These are phyloP conservation scores for Phrynocephalus forsythii DNA, from an alignment of 2,797 vertebrate genomes.

Conservation along the genomic window DNA sequence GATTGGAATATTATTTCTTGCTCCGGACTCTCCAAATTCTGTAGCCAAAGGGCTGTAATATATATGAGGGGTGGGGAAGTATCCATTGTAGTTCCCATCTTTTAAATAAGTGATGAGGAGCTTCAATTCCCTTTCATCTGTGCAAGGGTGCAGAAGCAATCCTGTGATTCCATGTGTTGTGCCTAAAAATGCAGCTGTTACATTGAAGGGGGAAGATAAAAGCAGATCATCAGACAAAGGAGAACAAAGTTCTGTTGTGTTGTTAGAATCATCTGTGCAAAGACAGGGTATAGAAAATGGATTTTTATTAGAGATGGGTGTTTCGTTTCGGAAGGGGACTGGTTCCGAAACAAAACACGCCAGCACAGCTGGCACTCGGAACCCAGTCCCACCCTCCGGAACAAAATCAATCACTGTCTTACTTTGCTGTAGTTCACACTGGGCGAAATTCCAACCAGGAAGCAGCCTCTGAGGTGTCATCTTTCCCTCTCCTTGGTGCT, in stretches of 20 bases:
- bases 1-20: not conserved
- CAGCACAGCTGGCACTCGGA: too few species aligned
- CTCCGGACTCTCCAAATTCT: not conserved
- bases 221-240: conserved; percentile 19
- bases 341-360: too few species aligned
- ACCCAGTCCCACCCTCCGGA: too few species aligned
- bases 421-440: too few species aligned
- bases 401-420: too few species aligned
- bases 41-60: not conserved
- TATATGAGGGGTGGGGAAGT: not conserved
- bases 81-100: not conserved
- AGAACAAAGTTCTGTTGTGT: not conserved
- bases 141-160: not conserved
- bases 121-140: not conserved
- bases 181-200: conserved; percentile 27
- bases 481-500: too few species aligned
- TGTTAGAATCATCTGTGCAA: not conserved
- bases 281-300: not conserved
- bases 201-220: conserved; percentile 15
- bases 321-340: too few species aligned
- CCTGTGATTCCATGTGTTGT: not conserved
- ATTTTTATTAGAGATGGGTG: too few species aligned
- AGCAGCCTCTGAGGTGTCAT: too few species aligned
- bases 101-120: conserved; percentile 56
- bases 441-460: too few species aligned